Evolutionary conservation across 1,140 invertebrate genomes (phyloP), one percentile per base, ranked within the genome.

Genomic region (Cydia strobilella): DNA sequence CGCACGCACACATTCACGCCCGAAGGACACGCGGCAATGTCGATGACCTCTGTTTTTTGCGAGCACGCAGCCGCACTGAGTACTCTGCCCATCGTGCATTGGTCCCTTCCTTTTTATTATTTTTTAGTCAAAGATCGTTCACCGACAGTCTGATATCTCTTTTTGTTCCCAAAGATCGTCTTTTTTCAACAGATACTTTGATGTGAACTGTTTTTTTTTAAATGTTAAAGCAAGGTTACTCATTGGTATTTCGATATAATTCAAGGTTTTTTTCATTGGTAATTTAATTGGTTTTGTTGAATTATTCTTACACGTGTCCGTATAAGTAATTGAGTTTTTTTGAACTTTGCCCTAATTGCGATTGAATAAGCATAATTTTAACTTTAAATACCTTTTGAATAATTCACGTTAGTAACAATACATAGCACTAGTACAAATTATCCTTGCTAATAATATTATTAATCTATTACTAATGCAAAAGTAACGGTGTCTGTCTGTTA

Each of bases 11-110:
- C 78, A 78, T 71, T 73, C 75, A 77, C 75, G 74, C 48, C 75
- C 90, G 90, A 92, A 92, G 90, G 90, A 91, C 90, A 92, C 89
- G 88, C 83, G 81, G 87, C 83, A 83, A 82, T 88, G 84, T 88
- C 86, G 81, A 86, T 84, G 84, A 91, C 90, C 90, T 84, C 82
- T 74, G 84, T 89, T 92, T 92, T 92, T 92, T 91, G 87, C 90
- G 85, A 85, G 77, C 83, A 83, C 82, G 84, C 85, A 82, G 81
- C 78, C 86, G 85, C 87, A 86, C 86, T 82, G 81, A 81, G 80
- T 85, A 89, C 83, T 88, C 81, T 78, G 79, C 76, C 80, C 86
- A 76, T 75, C 85, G 88, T 82, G 84, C 88, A 90, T 91, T 90
- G 90, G 89, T 51, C 85, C 87, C 83, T 82, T 88, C 83, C 72